Evolutionary conservation across 2,113 vertebrate species (phyloP), one percentile per base, ranked within the genome.

Genomic region (Hypocryptadius cinnamomeus): DNA sequence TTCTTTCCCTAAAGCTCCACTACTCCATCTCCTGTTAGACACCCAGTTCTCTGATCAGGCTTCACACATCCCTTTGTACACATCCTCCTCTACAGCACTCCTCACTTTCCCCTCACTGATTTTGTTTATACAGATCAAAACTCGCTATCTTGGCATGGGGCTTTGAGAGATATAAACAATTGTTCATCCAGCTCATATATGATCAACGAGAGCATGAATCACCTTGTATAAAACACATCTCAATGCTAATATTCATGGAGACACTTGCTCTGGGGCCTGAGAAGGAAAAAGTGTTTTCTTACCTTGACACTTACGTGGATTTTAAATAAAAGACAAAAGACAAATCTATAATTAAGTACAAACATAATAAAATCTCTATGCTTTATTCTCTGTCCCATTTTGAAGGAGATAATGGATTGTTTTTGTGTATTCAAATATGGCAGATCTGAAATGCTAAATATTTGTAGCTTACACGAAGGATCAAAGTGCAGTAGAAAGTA

Each of bases 401-500:
- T n/a, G 40, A 71, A 76, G 31, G 48, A 56, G 37, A 57, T 61
- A 64, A 22, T 64, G 66, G 45, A 31, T 40, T 80, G 11, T 74
- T 47, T 79, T 86, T 54, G 19, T 20, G 19, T 44, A 56, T 71
- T 81, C 64, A 76, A 74, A 88, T 3, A 47, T 53, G n/a, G 21
- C 45, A 60, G 28, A 74, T n/a, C 45, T 80, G 65, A 79, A 89
- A 90, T 44, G 44, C 44, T 76, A 47, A 40, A 60, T 81, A 86
- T 71, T 74, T 64, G 88, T 64, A 37, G 56, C 44, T 88, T 68
- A 25, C 50, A n/a, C 9, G 31, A 92, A 86, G 71, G 92, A 90
- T 91, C 87, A 82, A 95, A 95, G 74, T 79, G 76, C 90, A 91
- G 63, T 22, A 44, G 53, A 79, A 90, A 89, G 54, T 30, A 45